Base-by-base conservation (phyloP, 2,797 vertebrate genomes). In the Bucorvus abyssinicus region DNA sequence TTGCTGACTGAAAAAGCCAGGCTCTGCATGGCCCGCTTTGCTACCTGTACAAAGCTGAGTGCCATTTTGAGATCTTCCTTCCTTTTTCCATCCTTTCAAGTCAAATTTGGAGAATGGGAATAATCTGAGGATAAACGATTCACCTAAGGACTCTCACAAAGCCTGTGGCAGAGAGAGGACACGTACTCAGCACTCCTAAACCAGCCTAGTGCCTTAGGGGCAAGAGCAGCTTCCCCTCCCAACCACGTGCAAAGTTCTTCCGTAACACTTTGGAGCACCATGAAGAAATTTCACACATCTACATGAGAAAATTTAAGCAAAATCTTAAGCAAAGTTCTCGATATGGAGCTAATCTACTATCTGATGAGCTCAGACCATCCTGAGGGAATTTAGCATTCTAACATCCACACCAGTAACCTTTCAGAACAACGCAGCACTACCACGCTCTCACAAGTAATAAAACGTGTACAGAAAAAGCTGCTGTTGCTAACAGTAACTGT, bases 101-200 rank as follows among this genome's bases (percentile, higher is more conserved):
- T 13, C 44, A 14, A 29, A 34, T 20, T 12, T 27, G 14, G 40
- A 56, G 21, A 67, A 50, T 2, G 15, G 56, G 61, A 78, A 27
- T 27, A 42, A 53, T 4, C 22, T 4, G 50, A 84, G 27, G 32
- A 30, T 13, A 36, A 47, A 30, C 5, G 26, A 55, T 15, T 32
- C 34, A 2, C 32, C 24, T 16, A 12, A n/a, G 19, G 53, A 56
- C 26, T 21, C 40, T 81, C 59, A 15, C 24, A 42, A 68, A 61
- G 13, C 26, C 47, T 8, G 30, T 9, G n/a, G 40, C 36, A 76
- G 23, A 34, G 26, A 50, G 10, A 60, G 32, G 12, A 65, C 7
- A 3, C 0, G 7, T 3, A 8, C 1, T 15, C 14, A 47, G 22
- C 14, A 5, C 53, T 36, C 9, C 60, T 10, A 18, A 22, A 42